Evolutionary conservation across 2,113 vertebrate species (phyloP).

Genomic region (Bos javanicus): DNA sequence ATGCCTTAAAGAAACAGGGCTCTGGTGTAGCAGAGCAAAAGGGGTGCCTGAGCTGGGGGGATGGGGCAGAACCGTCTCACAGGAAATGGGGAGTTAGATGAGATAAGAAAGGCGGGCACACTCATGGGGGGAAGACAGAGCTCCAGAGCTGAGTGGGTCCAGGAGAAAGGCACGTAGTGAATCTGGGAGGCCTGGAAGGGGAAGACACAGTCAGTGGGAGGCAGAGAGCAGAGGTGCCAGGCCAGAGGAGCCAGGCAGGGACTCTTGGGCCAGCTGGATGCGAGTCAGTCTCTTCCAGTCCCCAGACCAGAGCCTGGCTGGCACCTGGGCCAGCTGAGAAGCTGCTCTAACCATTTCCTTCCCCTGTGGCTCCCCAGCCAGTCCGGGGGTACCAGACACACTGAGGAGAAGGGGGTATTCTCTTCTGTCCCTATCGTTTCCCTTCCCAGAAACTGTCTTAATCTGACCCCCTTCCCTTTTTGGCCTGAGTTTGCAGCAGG

Average conservation of each 20-base stretch:
- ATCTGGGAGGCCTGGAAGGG: not conserved
- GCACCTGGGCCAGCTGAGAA: conserved; percentile 18
- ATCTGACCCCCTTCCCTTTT: not conserved
- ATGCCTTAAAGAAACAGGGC: not conserved
- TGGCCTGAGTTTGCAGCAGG: not conserved
- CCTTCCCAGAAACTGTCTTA: not conserved
- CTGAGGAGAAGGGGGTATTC: conserved; percentile 34
- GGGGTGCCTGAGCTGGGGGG: not conserved
- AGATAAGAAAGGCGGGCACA: not conserved
- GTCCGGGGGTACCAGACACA: conserved; percentile 84
- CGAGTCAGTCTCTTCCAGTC: not conserved
- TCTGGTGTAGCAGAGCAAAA: not conserved
- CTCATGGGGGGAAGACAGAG: not conserved
- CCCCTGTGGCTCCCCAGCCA: conserved; percentile 61
- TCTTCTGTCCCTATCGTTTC: not conserved
- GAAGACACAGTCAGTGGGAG: conserved; percentile 82
- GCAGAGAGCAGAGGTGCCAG: conserved; percentile 79
- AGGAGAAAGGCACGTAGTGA: not conserved
- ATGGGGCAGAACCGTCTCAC: not conserved
- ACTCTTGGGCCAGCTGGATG: not conserved
- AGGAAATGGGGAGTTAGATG: not conserved
- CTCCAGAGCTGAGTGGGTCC: not conserved
- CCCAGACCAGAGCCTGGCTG: not conserved
- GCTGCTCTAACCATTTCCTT: conserved; percentile 65
- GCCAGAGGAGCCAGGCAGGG: conserved; percentile 10